A percentile compares a stretch with the other conserved stretches of the same genome.
Conservation (phyloP, 2,797 vertebrate genomes). For the Balearica regulorum region DNA sequence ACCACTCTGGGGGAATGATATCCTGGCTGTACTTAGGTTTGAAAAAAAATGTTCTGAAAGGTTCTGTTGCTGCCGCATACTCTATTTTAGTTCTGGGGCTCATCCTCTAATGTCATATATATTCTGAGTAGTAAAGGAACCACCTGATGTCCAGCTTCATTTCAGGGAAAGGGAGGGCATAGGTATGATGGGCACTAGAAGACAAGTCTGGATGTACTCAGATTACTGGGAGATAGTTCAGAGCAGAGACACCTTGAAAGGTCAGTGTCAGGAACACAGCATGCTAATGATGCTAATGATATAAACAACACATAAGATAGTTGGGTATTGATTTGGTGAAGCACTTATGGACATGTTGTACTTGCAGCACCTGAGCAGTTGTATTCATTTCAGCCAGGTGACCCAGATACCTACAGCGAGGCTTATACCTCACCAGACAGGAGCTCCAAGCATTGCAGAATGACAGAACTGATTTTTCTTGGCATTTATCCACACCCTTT, state of each 20-base stretch:
- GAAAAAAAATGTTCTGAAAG: conserved; percentile 48
- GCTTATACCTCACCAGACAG: background rate
- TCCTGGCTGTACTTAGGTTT: background rate
- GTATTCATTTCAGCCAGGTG: conserved; percentile 29
- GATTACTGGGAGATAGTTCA: conserved; percentile 45
- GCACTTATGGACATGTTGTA: background rate
- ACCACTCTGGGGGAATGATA: background rate
- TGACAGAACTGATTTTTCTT: background rate
- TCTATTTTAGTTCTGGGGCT: conserved; percentile 56
- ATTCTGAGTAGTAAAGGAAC: conserved; percentile 38
- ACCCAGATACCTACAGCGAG: background rate
- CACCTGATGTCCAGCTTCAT: conserved; percentile 58
- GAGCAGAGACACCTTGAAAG: conserved; percentile 56
- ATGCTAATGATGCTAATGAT: conserved; percentile 37
- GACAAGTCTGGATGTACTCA: conserved; percentile 35
- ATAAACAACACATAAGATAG: background rate
- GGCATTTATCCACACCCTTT: background rate
- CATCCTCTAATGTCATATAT: conserved; percentile 49
- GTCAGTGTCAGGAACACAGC: conserved; percentile 21
- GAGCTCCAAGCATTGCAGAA: background rate
- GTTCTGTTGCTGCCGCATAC: conserved; percentile 45
- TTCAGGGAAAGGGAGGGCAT: conserved; percentile 65
- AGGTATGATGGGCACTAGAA: conserved; percentile 29
- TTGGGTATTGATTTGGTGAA: background rate
- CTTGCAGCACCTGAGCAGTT: conserved; percentile 36